These are phyloP conservation scores for Columbina picui DNA, from an alignment of 2,113 vertebrate species.

Conservation along the genomic window DNA sequence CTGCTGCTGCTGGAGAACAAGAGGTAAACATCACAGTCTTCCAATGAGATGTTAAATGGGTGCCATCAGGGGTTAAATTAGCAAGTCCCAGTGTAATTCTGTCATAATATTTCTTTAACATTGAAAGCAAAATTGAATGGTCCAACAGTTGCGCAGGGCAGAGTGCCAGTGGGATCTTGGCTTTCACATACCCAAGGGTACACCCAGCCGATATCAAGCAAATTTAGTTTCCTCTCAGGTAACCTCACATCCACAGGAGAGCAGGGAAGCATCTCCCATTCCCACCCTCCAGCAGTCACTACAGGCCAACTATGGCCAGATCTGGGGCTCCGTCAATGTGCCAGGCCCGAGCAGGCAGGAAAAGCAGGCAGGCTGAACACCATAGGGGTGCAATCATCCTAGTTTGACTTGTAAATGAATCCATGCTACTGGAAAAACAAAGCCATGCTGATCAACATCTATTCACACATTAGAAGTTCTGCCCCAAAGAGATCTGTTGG, in stretches of 20 bases:
- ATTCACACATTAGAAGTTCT: neutral
- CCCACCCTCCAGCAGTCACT: accelerated
- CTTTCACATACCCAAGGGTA: neutral
- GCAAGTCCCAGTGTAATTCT: neutral
- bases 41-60: neutral
- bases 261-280: accelerated
- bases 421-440: neutral
- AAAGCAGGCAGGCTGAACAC: neutral
- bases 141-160: neutral
- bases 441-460: neutral
- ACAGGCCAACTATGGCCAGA: neutral
- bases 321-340: neutral
- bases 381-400: neutral
- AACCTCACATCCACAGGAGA: neutral
- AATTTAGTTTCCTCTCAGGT: neutral
- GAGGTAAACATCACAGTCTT: neutral
- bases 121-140: neutral
- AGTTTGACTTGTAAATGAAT: neutral
- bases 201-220: neutral
- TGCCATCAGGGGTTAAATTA: neutral
- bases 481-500: accelerated
- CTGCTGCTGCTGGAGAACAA: neutral
- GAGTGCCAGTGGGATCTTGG: neutral
- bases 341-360: neutral
- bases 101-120: neutral